These are phyloP conservation scores for Andrena minutula DNA, from an alignment of 2,888 invertebrate genomes.

Conservation along the genomic window DNA sequence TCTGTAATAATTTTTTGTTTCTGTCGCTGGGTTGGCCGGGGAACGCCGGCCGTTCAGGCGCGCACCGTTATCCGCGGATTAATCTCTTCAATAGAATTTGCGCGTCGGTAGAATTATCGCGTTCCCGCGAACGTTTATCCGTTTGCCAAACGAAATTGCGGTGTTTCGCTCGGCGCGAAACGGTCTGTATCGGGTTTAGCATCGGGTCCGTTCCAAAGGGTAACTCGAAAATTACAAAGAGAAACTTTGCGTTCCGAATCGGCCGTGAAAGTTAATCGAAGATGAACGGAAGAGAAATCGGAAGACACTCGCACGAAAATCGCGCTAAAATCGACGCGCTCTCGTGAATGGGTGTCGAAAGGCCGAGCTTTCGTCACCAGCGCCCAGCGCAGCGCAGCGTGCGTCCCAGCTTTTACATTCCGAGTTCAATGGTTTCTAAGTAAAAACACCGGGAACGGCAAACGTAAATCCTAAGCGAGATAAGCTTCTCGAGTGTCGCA, in stretches of 20 bases:
- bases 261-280: slow-evolving; percentile 54
- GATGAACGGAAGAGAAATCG: slow-evolving; percentile 51
- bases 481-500: background rate
- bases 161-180: slow-evolving; percentile 11
- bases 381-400: too few species aligned
- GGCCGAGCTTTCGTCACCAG: too few species aligned
- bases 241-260: slow-evolving; percentile 48
- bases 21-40: background rate
- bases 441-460: background rate
- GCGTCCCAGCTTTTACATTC: too few species aligned
- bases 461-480: background rate
- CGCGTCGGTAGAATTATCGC: slow-evolving; percentile 33
- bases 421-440: slow-evolving; percentile 11
- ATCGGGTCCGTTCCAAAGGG: slow-evolving; percentile 57
- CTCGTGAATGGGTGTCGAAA: background rate
- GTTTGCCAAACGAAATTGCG: slow-evolving; percentile 12
- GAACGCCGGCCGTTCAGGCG: background rate
- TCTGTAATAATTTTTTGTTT: slow-evolving; percentile 34
- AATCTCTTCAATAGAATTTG: slow-evolving; percentile 30
- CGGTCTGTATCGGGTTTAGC: slow-evolving; percentile 12
- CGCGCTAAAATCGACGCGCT: background rate
- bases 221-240: slow-evolving; percentile 48
- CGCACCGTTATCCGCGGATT: slow-evolving; percentile 14
- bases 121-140: slow-evolving; percentile 27
- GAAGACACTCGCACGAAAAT: slow-evolving; percentile 4